phyloP scores from a whole-genome alignment of 2,888 invertebrate genomes.

The Drosophila quinaria region DNA sequence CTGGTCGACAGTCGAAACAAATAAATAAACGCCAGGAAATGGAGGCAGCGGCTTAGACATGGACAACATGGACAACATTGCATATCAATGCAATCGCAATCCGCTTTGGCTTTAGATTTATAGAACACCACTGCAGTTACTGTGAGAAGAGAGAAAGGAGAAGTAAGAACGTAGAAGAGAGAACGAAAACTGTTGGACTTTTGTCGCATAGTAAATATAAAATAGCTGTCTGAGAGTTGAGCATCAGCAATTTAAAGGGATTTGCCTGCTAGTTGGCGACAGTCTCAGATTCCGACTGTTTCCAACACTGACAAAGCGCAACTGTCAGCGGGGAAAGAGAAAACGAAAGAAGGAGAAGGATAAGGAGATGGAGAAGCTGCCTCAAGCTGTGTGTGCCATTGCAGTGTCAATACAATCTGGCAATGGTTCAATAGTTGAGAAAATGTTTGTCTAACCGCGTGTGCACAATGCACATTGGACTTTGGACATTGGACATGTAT shows the following conservation, averaged over 20 bases:
- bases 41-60: slow-evolving; percentile 39
- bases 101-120: slow-evolving; percentile 76
- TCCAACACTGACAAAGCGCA: slow-evolving; percentile 33
- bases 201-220: slow-evolving; percentile 47
- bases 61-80: slow-evolving; percentile 68
- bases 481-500: slow-evolving; percentile 47
- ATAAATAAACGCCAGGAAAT: slow-evolving; percentile 57
- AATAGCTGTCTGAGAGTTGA: slow-evolving; percentile 43
- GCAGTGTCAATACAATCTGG: slow-evolving; percentile 74
- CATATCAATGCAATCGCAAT: slow-evolving; percentile 77
- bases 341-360: slow-evolving; percentile 4
- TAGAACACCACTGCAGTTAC: slow-evolving; percentile 53
- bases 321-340: slow-evolving; percentile 3
- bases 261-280: slow-evolving; percentile 72
- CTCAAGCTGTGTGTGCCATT: slow-evolving; percentile 44
- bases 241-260: slow-evolving; percentile 73
- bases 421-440: slow-evolving; percentile 79
- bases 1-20: slow-evolving; percentile 57
- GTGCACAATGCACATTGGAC: slow-evolving; percentile 63
- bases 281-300: slow-evolving; percentile 38
- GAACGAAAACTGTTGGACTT: neutral
- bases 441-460: slow-evolving; percentile 79
- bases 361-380: slow-evolving; percentile 4
- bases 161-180: too few relatives aligned
- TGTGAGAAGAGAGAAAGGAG: neutral